A percentile compares a stretch with the other conserved stretches of the same genome.
Conservation (phyloP, 2,888 invertebrate species). For the Trimorus sp. region DNA sequence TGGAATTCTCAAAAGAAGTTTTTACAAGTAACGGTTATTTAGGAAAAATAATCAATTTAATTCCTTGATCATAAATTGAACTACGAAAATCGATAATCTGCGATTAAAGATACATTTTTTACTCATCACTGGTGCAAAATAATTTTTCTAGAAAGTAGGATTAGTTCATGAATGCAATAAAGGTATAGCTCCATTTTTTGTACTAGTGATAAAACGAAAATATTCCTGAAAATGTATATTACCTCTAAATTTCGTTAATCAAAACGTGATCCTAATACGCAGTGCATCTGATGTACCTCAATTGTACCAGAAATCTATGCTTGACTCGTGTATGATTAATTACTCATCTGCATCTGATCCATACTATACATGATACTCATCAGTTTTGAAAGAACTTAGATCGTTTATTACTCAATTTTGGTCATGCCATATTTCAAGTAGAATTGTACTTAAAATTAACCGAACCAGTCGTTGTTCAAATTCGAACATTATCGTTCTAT, state of each 20-base stretch:
- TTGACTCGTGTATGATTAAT: conserved; percentile 52
- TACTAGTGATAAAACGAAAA: too few species aligned
- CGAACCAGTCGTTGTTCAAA: not conserved
- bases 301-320: conserved; percentile 21
- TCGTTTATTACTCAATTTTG: conserved; percentile 46
- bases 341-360: conserved; percentile 51
- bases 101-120: too few species aligned
- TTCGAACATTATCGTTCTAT: not conserved
- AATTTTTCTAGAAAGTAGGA: too few species aligned
- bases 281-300: conserved; percentile 3
- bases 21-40: too few species aligned
- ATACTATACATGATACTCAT: conserved; percentile 31
- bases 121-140: too few species aligned
- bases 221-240: too few species aligned
- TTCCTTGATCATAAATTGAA: too few species aligned
- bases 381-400: conserved; percentile 47
- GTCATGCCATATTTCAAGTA: conserved; percentile 7
- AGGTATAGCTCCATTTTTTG: too few species aligned
- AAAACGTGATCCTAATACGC: conserved; percentile 4
- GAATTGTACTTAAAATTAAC: not conserved
- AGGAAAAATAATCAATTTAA: too few species aligned
- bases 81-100: too few species aligned
- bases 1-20: too few species aligned
- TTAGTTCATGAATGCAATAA: too few species aligned
- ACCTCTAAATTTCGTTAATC: not conserved